These are phyloP conservation scores for Nephrotoma appendiculata DNA, from an alignment of 2,888 invertebrate genomes.

Conservation along the genomic window DNA sequence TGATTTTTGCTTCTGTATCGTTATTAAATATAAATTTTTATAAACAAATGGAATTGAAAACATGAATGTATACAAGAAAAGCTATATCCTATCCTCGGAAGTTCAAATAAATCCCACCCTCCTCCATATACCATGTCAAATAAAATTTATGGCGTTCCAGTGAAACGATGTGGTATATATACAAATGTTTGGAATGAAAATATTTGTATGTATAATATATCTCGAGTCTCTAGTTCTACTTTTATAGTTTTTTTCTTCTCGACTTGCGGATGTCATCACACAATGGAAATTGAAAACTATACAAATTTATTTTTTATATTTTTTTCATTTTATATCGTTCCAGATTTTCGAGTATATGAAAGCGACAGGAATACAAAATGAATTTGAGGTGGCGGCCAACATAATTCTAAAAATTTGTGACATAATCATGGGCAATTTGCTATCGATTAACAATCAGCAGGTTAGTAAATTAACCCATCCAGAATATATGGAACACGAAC, in stretches of 20 bases:
- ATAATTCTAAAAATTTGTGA: constrained; percentile 46
- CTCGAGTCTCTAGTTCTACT: not conserved
- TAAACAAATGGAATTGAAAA: too few species aligned
- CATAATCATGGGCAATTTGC: constrained; percentile 46
- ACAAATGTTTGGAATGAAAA: not conserved
- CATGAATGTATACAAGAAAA: not conserved
- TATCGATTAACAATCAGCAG: constrained; percentile 57
- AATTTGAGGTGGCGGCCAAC: constrained; percentile 39
- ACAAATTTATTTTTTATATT: not conserved
- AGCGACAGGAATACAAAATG: constrained; percentile 30
- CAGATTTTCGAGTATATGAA: constrained; percentile 32
- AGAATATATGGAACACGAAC: too few species aligned
- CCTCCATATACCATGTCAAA: not conserved
- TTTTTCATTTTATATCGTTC: constrained; percentile 7
- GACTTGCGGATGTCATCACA: not conserved
- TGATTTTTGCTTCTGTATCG: not conserved
- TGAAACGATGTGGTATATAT: not conserved
- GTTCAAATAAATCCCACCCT: not conserved
- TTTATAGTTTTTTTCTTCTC: not conserved
- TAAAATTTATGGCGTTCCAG: not conserved
- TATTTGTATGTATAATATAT: not conserved
- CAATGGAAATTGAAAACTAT: not conserved
- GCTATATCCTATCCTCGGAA: not conserved
- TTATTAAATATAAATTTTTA: too few species aligned
- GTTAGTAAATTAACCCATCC: constrained; percentile 30